A percentile compares a stretch with the other conserved stretches of the same genome.
Conservation (phyloP, 2,888 invertebrate genomes). For the Cosmorhoe ocellata region DNA sequence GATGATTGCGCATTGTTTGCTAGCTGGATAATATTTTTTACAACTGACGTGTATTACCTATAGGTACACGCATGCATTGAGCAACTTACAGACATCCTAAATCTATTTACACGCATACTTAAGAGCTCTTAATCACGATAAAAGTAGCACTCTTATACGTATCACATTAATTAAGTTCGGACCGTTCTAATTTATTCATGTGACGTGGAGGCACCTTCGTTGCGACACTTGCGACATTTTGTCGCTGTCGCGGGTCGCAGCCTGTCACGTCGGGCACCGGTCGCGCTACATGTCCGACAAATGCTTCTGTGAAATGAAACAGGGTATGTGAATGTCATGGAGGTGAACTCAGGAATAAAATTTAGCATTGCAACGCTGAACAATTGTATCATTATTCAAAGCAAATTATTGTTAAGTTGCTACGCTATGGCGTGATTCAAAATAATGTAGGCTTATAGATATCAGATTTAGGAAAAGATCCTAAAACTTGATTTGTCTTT, state of each 20-base stretch:
- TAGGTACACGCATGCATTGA: constrained; percentile 13
- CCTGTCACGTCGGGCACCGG: constrained; percentile 48
- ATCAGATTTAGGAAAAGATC: too few species aligned
- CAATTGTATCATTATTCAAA: too few species aligned
- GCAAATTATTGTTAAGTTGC: too few species aligned
- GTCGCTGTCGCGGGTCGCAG: constrained; percentile 48
- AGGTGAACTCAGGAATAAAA: neutral
- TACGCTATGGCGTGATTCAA: too few species aligned
- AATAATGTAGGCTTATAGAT: too few species aligned
- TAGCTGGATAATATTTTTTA: too few species aligned
- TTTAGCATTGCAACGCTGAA: neutral
- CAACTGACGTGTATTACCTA: too few species aligned
- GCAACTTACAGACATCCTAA: constrained; percentile 40
- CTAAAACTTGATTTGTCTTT: too few species aligned
- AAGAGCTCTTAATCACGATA: constrained; percentile 63
- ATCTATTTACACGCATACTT: constrained; percentile 42
- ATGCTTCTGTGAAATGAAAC: constrained; percentile 22
- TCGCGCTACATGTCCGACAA: constrained; percentile 21
- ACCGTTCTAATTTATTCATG: constrained; percentile 73
- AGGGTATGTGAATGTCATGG: constrained; percentile 24
- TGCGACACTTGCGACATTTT: constrained; percentile 49
- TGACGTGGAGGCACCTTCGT: constrained; percentile 53
- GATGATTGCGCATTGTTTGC: too few species aligned
- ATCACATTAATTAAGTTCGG: constrained; percentile 70
- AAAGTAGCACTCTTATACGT: constrained; percentile 60